phyloP scores from a whole-genome alignment of 2,113 vertebrate species.

The Micromys minutus region DNA sequence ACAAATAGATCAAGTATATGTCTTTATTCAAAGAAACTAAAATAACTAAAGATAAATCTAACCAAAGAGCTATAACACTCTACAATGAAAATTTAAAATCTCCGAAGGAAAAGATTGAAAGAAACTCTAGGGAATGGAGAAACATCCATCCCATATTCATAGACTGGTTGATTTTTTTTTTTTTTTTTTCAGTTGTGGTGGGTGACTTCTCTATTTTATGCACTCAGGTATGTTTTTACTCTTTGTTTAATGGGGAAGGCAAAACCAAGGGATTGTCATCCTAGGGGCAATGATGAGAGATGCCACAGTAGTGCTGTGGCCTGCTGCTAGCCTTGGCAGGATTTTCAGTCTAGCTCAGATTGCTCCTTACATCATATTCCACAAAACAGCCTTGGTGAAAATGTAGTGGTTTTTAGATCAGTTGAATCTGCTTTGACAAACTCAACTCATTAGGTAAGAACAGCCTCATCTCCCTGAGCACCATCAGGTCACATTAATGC shows the following conservation, averaged over 20 bases:
- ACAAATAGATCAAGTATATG: not conserved
- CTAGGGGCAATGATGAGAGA: not conserved
- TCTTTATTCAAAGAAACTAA: not conserved
- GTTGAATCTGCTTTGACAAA: not conserved
- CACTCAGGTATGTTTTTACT: not conserved
- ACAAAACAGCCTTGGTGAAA: not conserved
- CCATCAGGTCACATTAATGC: not conserved
- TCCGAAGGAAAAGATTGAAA: not conserved
- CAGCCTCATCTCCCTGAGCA: not conserved
- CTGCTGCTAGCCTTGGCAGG: not conserved
- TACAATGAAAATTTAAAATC: not conserved
- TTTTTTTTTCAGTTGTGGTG: not conserved
- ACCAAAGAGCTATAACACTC: not conserved
- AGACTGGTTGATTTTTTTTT: not conserved
- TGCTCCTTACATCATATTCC: not conserved
- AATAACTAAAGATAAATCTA: not conserved
- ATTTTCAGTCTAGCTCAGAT: not conserved
- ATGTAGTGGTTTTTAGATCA: not conserved
- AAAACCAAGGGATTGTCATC: not conserved
- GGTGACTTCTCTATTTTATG: not conserved
- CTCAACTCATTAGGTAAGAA: not conserved
- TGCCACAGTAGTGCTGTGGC: no score
- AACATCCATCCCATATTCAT: not conserved
- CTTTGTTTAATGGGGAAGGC: not conserved
- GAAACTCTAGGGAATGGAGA: not conserved